phyloP scores from a whole-genome alignment of 2,113 vertebrate genomes.

The Urocynchramus pylzowi region DNA sequence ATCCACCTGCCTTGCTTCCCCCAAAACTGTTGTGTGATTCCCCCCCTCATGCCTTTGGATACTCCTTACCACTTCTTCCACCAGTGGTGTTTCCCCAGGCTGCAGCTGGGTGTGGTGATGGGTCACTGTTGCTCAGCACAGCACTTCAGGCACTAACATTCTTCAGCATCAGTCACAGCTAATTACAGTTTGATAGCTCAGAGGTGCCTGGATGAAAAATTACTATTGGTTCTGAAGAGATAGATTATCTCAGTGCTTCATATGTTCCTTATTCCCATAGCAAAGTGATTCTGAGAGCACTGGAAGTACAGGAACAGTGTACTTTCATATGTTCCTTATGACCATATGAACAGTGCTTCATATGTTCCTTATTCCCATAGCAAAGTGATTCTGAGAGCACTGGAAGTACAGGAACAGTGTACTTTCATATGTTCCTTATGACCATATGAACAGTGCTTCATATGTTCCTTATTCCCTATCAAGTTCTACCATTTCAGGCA shows the following conservation, averaged over 20 bases:
- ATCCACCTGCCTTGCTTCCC: not conserved
- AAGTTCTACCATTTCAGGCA: not conserved
- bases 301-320: not conserved
- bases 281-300: not conserved
- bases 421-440: too few species aligned
- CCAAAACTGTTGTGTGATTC: rapidly evolving
- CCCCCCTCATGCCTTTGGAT: not conserved
- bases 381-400: too few species aligned
- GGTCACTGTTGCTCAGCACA: not conserved
- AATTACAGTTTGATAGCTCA: conserved; percentile 35
- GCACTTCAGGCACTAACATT: not conserved
- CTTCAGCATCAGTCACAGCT: conserved; percentile 4
- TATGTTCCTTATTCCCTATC: not conserved
- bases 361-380: too few species aligned
- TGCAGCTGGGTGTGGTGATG: not conserved
- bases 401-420: too few species aligned
- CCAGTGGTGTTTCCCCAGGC: not conserved
- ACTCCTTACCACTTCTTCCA: not conserved
- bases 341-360: too few species aligned
- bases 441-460: too few species aligned
- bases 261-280: not conserved
- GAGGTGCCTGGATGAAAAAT: conserved; percentile 31
- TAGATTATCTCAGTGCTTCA: not conserved
- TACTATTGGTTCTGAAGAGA: not conserved
- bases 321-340: too few species aligned